Percentiles rank a stretch among this genome's conserved stretches.
These are phyloP conservation scores for Fabriciana adippe DNA, from an alignment of 2,888 invertebrate species.

Conservation along the genomic window DNA sequence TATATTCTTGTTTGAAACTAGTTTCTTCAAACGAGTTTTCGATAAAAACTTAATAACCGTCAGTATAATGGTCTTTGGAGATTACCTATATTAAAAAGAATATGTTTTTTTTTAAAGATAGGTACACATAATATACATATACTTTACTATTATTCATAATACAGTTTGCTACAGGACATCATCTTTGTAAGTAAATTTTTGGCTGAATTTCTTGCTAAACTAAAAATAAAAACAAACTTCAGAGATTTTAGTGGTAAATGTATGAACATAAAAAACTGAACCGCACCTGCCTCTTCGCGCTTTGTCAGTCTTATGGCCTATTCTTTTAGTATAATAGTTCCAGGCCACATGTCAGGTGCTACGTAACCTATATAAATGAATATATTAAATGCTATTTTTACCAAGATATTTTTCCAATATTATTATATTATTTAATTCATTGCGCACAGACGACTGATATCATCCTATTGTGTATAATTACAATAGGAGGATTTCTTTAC, in stretches of 20 bases:
- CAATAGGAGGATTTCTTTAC: too few species aligned
- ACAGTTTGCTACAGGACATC: too few species aligned
- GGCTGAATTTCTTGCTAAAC: too few species aligned
- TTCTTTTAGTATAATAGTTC: neutral
- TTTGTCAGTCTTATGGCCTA: neutral
- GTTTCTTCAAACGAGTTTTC: conserved; percentile 1
- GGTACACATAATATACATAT: too few species aligned
- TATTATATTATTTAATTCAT: neutral
- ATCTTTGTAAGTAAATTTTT: too few species aligned
- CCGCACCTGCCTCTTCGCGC: conserved; percentile 1
- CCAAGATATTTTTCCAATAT: neutral
- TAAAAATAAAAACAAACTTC: neutral
- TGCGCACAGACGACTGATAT: neutral
- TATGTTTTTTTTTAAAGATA: too few species aligned
- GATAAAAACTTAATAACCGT: conserved; percentile 4
- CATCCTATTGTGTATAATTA: neutral
- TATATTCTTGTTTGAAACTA: neutral
- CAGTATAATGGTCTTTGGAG: neutral
- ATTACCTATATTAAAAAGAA: neutral
- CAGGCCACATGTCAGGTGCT: neutral
- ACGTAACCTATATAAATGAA: neutral
- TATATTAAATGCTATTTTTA: neutral
- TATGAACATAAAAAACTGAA: neutral
- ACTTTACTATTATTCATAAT: too few species aligned
- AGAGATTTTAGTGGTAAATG: neutral